Conservation (phyloP, 2,888 invertebrate species). For the Argyra leucocephala region DNA sequence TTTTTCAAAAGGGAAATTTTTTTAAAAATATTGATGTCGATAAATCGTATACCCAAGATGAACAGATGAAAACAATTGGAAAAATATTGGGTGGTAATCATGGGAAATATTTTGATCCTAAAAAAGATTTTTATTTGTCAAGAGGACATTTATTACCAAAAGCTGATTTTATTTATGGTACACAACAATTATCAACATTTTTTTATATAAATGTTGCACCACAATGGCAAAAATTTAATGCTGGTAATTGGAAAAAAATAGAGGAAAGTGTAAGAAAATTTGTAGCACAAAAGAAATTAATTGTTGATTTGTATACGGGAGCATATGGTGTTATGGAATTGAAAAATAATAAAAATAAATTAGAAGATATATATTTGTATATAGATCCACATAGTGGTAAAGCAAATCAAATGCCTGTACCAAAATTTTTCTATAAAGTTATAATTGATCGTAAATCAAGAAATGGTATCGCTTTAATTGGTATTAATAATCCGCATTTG, state of each 20-base stretch:
- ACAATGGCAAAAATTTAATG: slow-evolving; percentile 51
- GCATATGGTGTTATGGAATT: slow-evolving; percentile 48
- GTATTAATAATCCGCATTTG: slow-evolving; percentile 38
- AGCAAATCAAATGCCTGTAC: slow-evolving; percentile 46
- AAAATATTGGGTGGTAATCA: slow-evolving; percentile 36
- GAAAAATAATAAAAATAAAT: slow-evolving; percentile 41
- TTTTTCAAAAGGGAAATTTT: slow-evolving; percentile 36
- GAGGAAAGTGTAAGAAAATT: slow-evolving; percentile 45
- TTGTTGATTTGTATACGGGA: slow-evolving; percentile 49
- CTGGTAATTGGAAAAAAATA: slow-evolving; percentile 49
- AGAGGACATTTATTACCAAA: slow-evolving; percentile 47
- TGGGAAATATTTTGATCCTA: slow-evolving; percentile 26
- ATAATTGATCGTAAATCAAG: slow-evolving; percentile 44
- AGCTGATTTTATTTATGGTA: slow-evolving; percentile 45
- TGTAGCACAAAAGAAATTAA: slow-evolving; percentile 36
- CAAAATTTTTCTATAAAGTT: slow-evolving; percentile 51
- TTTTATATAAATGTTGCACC: slow-evolving; percentile 48
- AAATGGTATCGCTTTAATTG: slow-evolving; percentile 49
- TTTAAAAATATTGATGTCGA: slow-evolving; percentile 36
- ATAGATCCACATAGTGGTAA: slow-evolving; percentile 33
- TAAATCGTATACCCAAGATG: slow-evolving; percentile 34
- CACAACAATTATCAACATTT: slow-evolving; percentile 46
- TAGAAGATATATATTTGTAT: slow-evolving; percentile 40
- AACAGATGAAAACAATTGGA: slow-evolving; percentile 39
- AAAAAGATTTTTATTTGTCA: slow-evolving; percentile 34